Conservation (phyloP, 2,797 vertebrate genomes). For the Artibeus lituratus region DNA sequence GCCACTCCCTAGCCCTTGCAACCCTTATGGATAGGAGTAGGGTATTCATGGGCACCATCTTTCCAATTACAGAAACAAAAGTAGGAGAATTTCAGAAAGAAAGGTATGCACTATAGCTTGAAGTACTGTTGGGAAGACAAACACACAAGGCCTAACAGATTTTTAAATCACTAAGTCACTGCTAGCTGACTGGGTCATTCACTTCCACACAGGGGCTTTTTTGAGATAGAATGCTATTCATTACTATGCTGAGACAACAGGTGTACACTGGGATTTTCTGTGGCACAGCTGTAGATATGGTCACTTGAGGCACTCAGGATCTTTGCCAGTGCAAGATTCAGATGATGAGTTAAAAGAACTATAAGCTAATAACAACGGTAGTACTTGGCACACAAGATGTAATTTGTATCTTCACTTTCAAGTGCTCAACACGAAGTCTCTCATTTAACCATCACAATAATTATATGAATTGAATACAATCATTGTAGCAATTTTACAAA, state of each 20-base stretch:
- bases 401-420: background rate
- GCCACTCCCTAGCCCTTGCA: background rate
- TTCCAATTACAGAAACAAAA: background rate
- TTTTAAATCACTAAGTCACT: background rate
- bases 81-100: background rate
- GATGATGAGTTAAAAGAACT: background rate
- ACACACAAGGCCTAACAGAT: background rate
- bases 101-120: background rate
- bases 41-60: background rate
- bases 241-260: background rate
- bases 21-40: background rate
- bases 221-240: background rate
- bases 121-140: background rate
- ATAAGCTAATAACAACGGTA: background rate
- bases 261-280: background rate
- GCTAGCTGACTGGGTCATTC: background rate
- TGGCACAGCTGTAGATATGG: background rate
- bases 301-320: background rate
- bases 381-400: background rate
- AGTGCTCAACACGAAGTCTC: background rate
- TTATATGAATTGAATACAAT: background rate
- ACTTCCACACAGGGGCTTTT: background rate
- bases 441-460: background rate
- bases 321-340: background rate
- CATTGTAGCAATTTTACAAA: background rate